Percentiles rank a stretch among this genome's conserved stretches.
These are phyloP conservation scores for Chrysina gloriosa DNA, from an alignment of 2,888 invertebrate species.

Conservation along the genomic window DNA sequence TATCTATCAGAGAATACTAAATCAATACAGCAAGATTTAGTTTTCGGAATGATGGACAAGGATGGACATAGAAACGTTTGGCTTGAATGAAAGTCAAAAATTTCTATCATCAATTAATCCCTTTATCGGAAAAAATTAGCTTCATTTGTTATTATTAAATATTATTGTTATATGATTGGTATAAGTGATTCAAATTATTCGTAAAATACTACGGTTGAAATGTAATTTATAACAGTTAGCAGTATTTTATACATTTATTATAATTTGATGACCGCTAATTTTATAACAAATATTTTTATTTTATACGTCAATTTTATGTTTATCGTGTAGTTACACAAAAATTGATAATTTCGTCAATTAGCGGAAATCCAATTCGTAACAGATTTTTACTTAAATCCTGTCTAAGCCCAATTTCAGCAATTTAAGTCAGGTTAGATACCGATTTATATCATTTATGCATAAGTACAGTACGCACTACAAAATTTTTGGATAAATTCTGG, in stretches of 20 bases:
- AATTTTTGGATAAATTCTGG: no score
- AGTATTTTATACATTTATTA: conserved; percentile 29
- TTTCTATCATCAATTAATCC: not conserved
- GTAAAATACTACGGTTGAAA: conserved; percentile 1
- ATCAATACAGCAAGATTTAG: no score
- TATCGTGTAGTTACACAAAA: not conserved
- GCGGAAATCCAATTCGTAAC: conserved; percentile 7
- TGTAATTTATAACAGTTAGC: conserved; percentile 22
- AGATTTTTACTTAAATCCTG: no score
- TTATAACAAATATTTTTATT: conserved; percentile 7
- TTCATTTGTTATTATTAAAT: not conserved
- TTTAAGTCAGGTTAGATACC: no score
- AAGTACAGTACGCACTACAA: no score
- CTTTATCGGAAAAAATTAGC: not conserved
- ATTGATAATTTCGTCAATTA: conserved; percentile 14
- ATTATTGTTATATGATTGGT: conserved; percentile 5
- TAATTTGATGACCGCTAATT: conserved; percentile 19
- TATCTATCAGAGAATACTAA: no score
- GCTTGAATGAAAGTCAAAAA: not conserved
- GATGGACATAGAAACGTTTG: no score
- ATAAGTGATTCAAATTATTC: conserved; percentile 1
- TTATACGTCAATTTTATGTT: conserved; percentile 13
- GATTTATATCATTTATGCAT: no score
- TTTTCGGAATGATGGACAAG: no score
- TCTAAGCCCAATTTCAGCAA: no score